Evolutionary conservation across 2,888 invertebrate species (phyloP).

Genomic region (Meganola albula): DNA sequence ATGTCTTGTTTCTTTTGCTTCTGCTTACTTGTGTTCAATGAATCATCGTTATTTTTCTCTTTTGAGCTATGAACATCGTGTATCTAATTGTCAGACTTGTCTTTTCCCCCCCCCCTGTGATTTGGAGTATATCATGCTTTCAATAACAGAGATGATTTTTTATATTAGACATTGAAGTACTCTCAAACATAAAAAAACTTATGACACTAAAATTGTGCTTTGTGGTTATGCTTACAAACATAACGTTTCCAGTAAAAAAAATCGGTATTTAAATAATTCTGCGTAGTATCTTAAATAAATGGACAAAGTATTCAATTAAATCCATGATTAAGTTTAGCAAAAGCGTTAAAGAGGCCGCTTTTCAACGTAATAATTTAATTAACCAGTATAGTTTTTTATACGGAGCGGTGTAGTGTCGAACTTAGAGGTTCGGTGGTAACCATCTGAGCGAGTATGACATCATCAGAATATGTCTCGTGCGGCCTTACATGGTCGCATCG

Average conservation of each 20-base stretch:
- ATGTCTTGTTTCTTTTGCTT: slow-evolving; percentile 16
- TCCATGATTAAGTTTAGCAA: neutral
- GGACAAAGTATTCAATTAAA: neutral
- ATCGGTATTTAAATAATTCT: neutral
- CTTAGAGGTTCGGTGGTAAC: slow-evolving; percentile 34
- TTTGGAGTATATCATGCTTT: neutral
- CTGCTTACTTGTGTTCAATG: slow-evolving; percentile 5
- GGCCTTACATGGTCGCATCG: slow-evolving; percentile 67
- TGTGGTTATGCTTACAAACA: no score
- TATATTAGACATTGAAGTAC: no score
- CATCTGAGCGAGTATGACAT: slow-evolving; percentile 57
- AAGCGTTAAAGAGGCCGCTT: neutral
- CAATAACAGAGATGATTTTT: no score
- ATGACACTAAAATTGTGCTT: no score
- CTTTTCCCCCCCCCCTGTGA: neutral
- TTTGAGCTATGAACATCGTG: slow-evolving; percentile 24
- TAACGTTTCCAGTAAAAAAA: no score
- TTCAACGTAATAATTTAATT: neutral
- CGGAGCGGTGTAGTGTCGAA: slow-evolving; percentile 22
- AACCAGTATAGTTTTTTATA: neutral
- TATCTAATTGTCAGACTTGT: neutral
- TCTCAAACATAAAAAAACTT: no score
- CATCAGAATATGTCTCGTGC: slow-evolving; percentile 59
- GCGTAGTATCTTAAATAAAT: neutral
- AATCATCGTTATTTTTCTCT: slow-evolving; percentile 7